phyloP scores from a whole-genome alignment of 2,797 vertebrate species.

The Rhodeus uyekii region DNA sequence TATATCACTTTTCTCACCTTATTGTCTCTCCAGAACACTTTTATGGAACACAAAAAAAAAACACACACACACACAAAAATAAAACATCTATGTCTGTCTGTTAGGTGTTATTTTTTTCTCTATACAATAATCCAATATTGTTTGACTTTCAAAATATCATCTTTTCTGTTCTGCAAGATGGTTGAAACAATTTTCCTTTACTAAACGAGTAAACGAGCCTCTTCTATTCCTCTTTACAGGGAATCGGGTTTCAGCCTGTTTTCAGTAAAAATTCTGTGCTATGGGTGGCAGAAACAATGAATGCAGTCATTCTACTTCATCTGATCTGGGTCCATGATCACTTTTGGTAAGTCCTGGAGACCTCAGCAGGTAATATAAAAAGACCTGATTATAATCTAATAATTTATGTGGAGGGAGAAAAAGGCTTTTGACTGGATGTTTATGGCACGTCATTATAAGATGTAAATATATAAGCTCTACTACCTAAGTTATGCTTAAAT shows the following conservation, averaged over 20 bases:
- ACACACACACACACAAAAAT: too few relatives aligned
- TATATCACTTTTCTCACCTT: not conserved
- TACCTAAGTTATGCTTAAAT: not conserved
- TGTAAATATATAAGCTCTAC: not conserved
- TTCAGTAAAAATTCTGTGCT: slow-evolving; percentile 9
- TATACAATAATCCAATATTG: not conserved
- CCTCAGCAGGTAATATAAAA: slow-evolving; percentile 6
- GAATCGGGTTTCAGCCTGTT: slow-evolving; percentile 30
- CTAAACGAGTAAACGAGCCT: slow-evolving; percentile 31
- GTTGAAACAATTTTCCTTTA: not conserved
- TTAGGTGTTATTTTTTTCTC: not conserved
- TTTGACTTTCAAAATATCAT: not conserved
- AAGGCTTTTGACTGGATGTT: not conserved
- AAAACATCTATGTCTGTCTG: too few relatives aligned
- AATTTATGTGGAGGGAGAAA: not conserved
- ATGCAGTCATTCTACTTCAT: not conserved
- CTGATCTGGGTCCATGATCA: not conserved
- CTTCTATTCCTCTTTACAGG: slow-evolving; percentile 29
- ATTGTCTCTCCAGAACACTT: not conserved
- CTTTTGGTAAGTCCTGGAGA: not conserved
- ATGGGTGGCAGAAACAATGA: not conserved
- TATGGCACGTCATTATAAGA: not conserved
- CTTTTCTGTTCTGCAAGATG: not conserved
- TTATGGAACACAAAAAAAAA: not conserved
- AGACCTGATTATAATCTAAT: not conserved